Conservation (phyloP, 2,888 invertebrate species). For the Amaurobius ferox region DNA sequence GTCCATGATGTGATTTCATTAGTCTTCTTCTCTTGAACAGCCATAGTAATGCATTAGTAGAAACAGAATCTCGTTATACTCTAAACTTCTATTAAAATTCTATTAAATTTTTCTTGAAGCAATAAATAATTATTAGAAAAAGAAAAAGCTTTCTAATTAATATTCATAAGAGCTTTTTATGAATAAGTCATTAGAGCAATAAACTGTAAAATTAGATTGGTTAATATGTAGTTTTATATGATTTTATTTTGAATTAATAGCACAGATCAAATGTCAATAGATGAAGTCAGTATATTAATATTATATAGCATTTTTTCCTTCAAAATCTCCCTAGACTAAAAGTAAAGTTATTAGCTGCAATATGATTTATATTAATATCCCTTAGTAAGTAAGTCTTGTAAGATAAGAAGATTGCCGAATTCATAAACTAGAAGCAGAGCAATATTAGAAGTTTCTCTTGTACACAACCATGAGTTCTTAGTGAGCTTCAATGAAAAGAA, state of each 20-base stretch:
- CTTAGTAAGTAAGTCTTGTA: conserved; percentile 5
- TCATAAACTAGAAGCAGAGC: conserved; percentile 15
- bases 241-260: neutral
- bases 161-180: too few species aligned
- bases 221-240: too few species aligned
- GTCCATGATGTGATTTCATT: too few species aligned
- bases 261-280: neutral
- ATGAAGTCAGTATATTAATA: neutral
- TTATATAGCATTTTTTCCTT: neutral
- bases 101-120: too few species aligned
- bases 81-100: too few species aligned
- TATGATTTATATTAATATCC: neutral
- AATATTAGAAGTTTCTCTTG: conserved; percentile 60
- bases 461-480: conserved; percentile 53
- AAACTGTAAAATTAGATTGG: too few species aligned
- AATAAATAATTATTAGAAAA: too few species aligned
- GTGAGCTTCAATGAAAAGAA: conserved; percentile 46
- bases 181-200: too few species aligned
- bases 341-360: neutral
- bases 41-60: too few species aligned
- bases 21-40: too few species aligned
- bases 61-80: too few species aligned
- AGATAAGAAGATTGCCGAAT: neutral
- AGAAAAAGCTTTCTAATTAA: too few species aligned
- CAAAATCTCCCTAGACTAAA: neutral